Percentiles rank a stretch among this genome's conserved stretches.
phyloP scores from a whole-genome alignment of 2,113 vertebrate genomes.

The Myanophis thanlyinensis region DNA sequence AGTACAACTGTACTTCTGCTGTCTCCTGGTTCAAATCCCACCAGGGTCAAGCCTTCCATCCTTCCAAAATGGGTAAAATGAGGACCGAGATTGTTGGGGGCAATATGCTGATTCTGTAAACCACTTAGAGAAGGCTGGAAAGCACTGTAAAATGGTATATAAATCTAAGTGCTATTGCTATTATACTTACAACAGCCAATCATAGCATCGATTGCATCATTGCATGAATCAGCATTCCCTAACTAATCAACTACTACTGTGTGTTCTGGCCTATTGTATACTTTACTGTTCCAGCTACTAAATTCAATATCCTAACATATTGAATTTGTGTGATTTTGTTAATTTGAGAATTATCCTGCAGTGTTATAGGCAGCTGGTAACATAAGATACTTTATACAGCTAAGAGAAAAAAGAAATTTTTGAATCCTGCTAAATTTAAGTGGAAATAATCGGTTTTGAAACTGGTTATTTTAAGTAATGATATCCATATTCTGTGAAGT shows the following conservation, averaged over 20 bases:
- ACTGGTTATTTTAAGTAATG: not conserved
- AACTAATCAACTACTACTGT: not conserved
- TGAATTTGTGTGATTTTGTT: not conserved
- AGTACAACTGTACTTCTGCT: no score
- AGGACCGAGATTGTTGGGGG: no score
- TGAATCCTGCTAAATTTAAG: not conserved
- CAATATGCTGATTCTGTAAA: no score
- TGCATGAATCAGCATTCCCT: not conserved
- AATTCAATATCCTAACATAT: not conserved
- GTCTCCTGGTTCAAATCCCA: no score
- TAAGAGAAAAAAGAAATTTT: no score
- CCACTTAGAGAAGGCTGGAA: no score
- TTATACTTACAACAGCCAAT: not conserved
- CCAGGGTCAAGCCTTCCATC: no score
- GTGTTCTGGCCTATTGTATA: not conserved
- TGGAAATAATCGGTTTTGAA: constrained; percentile 18
- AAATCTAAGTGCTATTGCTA: no score
- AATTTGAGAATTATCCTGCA: not conserved
- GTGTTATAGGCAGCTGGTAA: not conserved
- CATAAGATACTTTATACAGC: not conserved
- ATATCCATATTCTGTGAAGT: not conserved
- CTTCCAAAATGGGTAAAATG: no score
- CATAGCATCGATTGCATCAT: not conserved
- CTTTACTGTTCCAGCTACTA: not conserved
- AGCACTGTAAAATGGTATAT: no score